Percentiles rank a stretch among this genome's conserved stretches.
These are phyloP conservation scores for Amphiura filiformis DNA, from an alignment of 35 echinoderm and acorn worm species.

Conservation along the genomic window DNA sequence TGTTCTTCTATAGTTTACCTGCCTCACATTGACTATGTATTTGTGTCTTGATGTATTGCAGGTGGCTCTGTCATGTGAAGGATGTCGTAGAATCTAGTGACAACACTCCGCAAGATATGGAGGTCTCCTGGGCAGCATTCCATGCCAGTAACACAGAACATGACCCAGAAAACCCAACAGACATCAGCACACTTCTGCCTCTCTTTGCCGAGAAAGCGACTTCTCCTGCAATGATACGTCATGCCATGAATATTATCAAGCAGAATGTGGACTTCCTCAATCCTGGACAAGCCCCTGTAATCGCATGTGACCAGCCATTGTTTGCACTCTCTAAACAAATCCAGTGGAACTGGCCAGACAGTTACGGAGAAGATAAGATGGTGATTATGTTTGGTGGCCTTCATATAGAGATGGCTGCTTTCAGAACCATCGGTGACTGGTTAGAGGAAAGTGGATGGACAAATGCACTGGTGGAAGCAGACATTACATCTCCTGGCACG, in stretches of 20 bases:
- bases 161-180: not conserved
- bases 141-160: not conserved
- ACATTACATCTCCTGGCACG: too few species aligned
- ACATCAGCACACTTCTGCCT: conserved; percentile 14
- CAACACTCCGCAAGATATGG: not conserved
- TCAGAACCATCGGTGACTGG: too few species aligned
- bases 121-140: not conserved
- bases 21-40: too few species aligned
- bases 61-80: not conserved
- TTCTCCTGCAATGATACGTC: conserved; percentile 41
- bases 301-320: conserved; percentile 51
- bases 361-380: too few species aligned
- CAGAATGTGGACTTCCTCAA: too few species aligned
- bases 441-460: too few species aligned
- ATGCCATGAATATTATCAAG: conserved; percentile 31
- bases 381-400: too few species aligned
- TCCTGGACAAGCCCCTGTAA: conserved; percentile 50
- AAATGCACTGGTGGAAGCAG: conserved; percentile 28
- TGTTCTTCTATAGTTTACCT: too few species aligned
- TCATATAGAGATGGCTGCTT: too few species aligned
- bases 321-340: too few species aligned
- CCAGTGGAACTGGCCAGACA: too few species aligned
- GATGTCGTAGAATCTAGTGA: not conserved
- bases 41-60: too few species aligned
- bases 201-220: conserved; percentile 46